Evolutionary conservation across 2,888 invertebrate genomes (phyloP).

Genomic region (Cetonia aurata): DNA sequence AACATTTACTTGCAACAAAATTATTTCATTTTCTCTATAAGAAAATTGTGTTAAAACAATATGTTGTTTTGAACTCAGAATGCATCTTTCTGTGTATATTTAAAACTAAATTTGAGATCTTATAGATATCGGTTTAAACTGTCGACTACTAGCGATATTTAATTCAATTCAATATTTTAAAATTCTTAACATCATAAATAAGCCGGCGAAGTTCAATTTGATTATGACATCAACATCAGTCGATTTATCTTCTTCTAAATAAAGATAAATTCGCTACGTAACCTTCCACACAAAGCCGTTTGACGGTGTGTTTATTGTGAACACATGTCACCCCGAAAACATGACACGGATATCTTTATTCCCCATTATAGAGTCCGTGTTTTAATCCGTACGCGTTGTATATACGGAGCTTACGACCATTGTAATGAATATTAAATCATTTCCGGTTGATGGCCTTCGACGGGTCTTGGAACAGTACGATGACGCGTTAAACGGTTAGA

Average conservation of each 20-base stretch:
- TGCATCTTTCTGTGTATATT: too few relatives aligned
- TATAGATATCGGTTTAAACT: too few relatives aligned
- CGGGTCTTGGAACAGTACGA: constrained; percentile 51
- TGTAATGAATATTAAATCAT: constrained; percentile 65
- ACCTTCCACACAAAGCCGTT: background rate
- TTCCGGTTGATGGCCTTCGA: constrained; percentile 60
- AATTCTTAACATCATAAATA: too few relatives aligned
- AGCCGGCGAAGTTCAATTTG: too few relatives aligned
- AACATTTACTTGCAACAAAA: too few relatives aligned
- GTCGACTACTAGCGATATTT: too few relatives aligned
- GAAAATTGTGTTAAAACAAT: too few relatives aligned
- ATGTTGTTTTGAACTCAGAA: too few relatives aligned
- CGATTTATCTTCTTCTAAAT: background rate
- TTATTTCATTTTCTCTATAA: too few relatives aligned
- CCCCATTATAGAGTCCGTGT: background rate
- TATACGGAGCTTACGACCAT: constrained; percentile 60
- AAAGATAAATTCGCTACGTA: constrained; percentile 1
- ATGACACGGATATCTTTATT: constrained; percentile 15
- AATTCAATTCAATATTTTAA: too few relatives aligned
- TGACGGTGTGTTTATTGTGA: constrained; percentile 23
- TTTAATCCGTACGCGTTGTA: constrained; percentile 39
- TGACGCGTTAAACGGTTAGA: constrained; percentile 52
- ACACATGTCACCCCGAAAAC: constrained; percentile 18
- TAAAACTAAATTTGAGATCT: too few relatives aligned
- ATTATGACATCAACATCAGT: too few relatives aligned